phyloP scores from a whole-genome alignment of 2,113 vertebrate species.

The Podocnemis expansa region DNA sequence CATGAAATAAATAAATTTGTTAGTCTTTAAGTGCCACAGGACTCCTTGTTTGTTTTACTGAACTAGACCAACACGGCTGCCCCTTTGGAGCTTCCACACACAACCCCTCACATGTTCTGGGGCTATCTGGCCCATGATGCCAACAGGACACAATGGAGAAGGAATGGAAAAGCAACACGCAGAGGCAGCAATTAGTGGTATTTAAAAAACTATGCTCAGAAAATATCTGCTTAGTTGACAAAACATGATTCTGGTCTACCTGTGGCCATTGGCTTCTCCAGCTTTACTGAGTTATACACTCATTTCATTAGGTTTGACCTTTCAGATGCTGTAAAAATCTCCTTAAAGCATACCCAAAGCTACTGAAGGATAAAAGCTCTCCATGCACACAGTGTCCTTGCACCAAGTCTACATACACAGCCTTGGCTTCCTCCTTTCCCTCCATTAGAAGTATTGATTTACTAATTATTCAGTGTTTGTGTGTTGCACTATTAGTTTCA shows the following conservation, averaged over 20 bases:
- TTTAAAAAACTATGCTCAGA: constrained; percentile 29
- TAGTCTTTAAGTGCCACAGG: no score
- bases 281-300: background rate
- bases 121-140: background rate
- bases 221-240: constrained; percentile 47
- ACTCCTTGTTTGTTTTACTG: no score
- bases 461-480: background rate
- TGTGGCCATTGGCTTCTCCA: background rate
- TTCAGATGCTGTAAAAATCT: background rate
- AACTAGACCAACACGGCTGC: no score
- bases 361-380: no score
- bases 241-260: constrained; percentile 26
- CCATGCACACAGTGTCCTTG: background rate
- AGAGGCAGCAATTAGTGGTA: constrained; percentile 21
- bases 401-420: no score
- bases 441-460: background rate
- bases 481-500: background rate
- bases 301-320: background rate
- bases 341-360: background rate
- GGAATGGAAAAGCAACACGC: background rate
- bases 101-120: background rate
- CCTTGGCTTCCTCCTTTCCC: background rate
- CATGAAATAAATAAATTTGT: no score
- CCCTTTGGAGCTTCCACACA: no score
- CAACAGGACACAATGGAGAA: background rate